These are phyloP conservation scores for Seriola rivoliana DNA, from an alignment of 2,113 vertebrate genomes.

Conservation along the genomic window DNA sequence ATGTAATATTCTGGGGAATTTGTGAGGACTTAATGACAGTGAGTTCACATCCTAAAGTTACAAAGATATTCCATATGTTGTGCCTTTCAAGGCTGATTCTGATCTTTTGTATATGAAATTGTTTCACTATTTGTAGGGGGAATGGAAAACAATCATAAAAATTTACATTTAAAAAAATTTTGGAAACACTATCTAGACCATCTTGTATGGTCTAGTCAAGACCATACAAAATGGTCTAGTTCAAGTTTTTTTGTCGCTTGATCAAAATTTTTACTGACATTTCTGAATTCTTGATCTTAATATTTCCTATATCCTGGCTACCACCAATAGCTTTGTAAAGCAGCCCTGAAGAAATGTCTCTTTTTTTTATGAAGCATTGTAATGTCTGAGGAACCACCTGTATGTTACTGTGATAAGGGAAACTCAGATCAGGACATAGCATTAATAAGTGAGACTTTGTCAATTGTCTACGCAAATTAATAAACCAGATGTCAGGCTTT, in stretches of 20 bases:
- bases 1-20: not conserved
- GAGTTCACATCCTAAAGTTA: not conserved
- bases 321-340: not conserved
- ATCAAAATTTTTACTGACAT: no score
- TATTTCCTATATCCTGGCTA: not conserved
- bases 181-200: no score
- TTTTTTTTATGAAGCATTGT: not conserved
- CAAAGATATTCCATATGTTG: not conserved
- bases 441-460: slow-evolving; percentile 42
- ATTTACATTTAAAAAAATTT: not conserved
- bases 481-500: slow-evolving; percentile 60
- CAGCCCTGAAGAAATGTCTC: not conserved
- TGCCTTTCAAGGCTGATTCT: no score
- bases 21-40: slow-evolving; percentile 12
- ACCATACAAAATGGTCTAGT: no score
- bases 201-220: no score
- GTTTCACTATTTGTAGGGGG: not conserved
- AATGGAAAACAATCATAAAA: no score
- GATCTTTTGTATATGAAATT: not conserved
- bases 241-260: no score
- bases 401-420: not conserved
- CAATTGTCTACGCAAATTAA: slow-evolving; percentile 19
- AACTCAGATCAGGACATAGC: not conserved
- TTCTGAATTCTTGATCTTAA: not conserved
- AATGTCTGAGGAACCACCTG: not conserved